Evolutionary conservation across 2,113 vertebrate genomes (phyloP), one percentile per base, ranked within the genome.

Genomic region (Myiagra hebetior): DNA sequence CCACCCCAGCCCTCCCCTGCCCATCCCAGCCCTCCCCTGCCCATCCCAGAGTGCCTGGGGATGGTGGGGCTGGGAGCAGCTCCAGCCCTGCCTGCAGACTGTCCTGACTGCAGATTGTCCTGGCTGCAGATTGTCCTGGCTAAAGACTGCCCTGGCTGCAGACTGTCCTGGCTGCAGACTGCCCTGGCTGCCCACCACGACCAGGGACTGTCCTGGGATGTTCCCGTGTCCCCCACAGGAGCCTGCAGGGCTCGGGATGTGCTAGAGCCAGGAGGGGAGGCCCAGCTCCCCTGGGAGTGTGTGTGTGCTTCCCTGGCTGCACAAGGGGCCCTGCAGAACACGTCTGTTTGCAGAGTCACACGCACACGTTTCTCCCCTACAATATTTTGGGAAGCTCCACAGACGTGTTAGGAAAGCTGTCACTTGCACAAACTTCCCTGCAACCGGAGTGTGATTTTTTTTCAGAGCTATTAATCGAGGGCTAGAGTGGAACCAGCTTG

Each of bases 391-490:
- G 75, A 84, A 77, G 82, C 89, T 47, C 49, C 79, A 6, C 72
- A 88, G 93, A 97, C 72, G 92, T 96, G 95, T 96, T 94, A 96
- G 82, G 92, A 96, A 96, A 97, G 55, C 95, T 95, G 95, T 95
- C 90, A 67, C 93, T 96, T 91, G 92, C 90, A 83, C 15, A 89
- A 94, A 94, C 85, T 92, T 96, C 91, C 77, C 55, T 86, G 85
- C 92, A 90, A 83, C 35, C 75, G 5, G 79, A 86, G 90, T 91
- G 95, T 88, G 93, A 93, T 83, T 79, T 92, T 73, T 72, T 70
- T 65, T 67, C 59, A 9, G 82, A 63, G 90, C 59, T 35, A 91
- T 80, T 96, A 91, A 70, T 67, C 42, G 27, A 85, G 70, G 89
- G 59, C 85, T 93, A 9, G 53, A 83, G 89, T 3, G 23, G 87